These are phyloP conservation scores for Agonopterix arenella DNA, from an alignment of 2,888 invertebrate species.

Conservation along the genomic window DNA sequence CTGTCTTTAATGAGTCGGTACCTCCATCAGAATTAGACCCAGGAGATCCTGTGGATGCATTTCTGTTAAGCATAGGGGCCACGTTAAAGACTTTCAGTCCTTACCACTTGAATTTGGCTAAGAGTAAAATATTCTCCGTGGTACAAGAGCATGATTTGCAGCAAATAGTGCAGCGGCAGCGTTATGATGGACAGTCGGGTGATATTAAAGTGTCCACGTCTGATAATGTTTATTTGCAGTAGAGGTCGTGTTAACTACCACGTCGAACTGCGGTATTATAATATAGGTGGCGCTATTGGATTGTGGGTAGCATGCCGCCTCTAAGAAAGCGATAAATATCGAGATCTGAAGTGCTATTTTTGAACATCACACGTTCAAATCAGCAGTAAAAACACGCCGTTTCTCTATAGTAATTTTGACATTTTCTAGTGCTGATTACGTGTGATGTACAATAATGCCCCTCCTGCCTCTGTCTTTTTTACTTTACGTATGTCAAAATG, in stretches of 20 bases:
- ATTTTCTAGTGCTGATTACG: no score
- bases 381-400: no score
- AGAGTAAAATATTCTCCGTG: conserved; percentile 62
- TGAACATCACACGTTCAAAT: no score
- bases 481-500: no score
- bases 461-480: no score
- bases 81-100: conserved; percentile 60
- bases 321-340: no score
- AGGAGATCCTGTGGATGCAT: conserved; percentile 58
- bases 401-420: no score
- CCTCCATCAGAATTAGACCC: conserved; percentile 38
- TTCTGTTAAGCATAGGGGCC: conserved; percentile 57
- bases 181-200: conserved; percentile 15
- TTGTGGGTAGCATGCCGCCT: no score
- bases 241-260: not conserved
- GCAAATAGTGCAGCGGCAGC: conserved; percentile 54
- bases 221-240: conserved; percentile 25
- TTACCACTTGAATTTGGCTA: conserved; percentile 64
- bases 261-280: no score
- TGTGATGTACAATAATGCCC: no score
- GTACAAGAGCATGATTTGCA: conserved; percentile 68
- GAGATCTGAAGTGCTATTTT: no score
- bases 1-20: conserved; percentile 24
- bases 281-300: no score
- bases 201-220: conserved; percentile 33